phyloP scores from a whole-genome alignment of 2,888 invertebrate species.

The Rotaria socialis region DNA sequence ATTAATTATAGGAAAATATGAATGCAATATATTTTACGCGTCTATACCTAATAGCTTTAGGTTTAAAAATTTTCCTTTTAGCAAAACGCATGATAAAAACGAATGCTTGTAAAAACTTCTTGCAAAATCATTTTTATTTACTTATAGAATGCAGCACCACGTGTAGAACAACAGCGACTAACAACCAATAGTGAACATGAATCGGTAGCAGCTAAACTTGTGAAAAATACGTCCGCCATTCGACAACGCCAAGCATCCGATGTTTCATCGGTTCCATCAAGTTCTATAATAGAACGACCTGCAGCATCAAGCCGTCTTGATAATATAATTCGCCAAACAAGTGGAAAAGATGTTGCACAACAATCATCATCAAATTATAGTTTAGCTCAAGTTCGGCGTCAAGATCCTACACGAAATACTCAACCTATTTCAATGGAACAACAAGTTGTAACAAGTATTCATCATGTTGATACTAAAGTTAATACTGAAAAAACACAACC shows the following conservation, averaged over 20 bases:
- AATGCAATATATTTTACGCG: no score
- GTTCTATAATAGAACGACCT: not conserved
- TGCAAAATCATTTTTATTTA: not conserved
- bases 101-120: no score
- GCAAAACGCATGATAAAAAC: no score
- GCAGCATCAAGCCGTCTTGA: not conserved
- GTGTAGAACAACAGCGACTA: not conserved
- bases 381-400: not conserved
- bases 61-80: no score
- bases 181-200: not conserved
- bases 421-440: not conserved
- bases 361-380: not conserved
- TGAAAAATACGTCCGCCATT: not conserved
- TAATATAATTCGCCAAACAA: not conserved
- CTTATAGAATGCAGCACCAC: not conserved
- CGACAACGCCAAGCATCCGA: not conserved
- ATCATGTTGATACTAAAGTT: not conserved
- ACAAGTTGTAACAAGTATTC: not conserved
- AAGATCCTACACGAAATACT: not conserved
- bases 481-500: not conserved
- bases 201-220: not conserved
- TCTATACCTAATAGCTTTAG: no score
- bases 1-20: no score
- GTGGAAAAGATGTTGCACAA: no score
- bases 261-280: not conserved